A percentile compares a stretch with the other conserved stretches of the same genome.
These are phyloP conservation scores for Napeogenes sylphis DNA, from an alignment of 2,888 invertebrate genomes.

Conservation along the genomic window DNA sequence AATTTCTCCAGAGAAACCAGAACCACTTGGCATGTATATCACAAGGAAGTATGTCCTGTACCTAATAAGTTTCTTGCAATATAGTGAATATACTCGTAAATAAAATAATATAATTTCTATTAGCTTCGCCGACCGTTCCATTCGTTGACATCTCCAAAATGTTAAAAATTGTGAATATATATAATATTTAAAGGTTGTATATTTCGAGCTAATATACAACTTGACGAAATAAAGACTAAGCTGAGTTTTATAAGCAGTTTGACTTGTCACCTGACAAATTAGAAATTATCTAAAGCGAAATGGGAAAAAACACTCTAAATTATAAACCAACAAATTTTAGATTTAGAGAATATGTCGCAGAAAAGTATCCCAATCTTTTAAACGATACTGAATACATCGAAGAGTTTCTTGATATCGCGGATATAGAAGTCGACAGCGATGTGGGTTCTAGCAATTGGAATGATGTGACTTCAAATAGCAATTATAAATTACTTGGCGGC, in stretches of 20 bases:
- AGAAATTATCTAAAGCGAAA: too few relatives aligned
- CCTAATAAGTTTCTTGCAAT: not conserved
- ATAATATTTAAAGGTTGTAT: too few relatives aligned
- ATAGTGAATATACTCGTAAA: not conserved
- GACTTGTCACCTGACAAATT: too few relatives aligned
- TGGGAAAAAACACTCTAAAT: too few relatives aligned
- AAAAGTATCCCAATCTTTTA: conserved; percentile 34
- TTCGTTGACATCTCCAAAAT: too few relatives aligned
- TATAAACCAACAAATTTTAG: conserved; percentile 24
- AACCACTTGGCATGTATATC: conserved; percentile 12
- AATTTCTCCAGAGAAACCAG: conserved; percentile 21
- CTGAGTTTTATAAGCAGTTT: too few relatives aligned
- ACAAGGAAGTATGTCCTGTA: conserved; percentile 13
- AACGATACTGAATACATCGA: conserved; percentile 36
- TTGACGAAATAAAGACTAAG: too few relatives aligned
- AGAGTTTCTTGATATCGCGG: conserved; percentile 36
- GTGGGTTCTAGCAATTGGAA: conserved; percentile 42
- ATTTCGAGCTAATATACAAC: too few relatives aligned
- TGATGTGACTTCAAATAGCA: conserved; percentile 37
- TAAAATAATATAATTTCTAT: too few relatives aligned
- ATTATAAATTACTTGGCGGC: conserved; percentile 35
- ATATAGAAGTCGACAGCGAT: conserved; percentile 36
- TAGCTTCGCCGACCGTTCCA: too few relatives aligned
- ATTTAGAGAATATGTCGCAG: conserved; percentile 34
- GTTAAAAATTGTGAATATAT: too few relatives aligned